phyloP scores from a whole-genome alignment of 1,140 invertebrate genomes.

The Musca vetustissima region DNA sequence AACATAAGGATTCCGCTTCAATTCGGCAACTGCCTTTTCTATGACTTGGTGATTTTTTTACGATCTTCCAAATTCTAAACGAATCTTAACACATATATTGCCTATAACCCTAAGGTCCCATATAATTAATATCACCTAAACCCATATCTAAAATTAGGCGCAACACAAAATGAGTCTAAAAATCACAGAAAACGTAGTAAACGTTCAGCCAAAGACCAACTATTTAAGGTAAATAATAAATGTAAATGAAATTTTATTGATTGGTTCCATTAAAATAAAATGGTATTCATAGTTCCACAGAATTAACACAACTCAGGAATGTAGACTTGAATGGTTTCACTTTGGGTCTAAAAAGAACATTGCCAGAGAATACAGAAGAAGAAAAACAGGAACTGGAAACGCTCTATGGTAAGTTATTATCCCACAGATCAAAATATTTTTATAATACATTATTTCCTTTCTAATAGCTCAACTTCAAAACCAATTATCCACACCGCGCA shows the following conservation, averaged over 20 bases:
- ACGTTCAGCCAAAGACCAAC: conserved; percentile 35
- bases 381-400: conserved; percentile 23
- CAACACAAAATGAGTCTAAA: background rate
- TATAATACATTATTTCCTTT: background rate
- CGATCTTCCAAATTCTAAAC: no score
- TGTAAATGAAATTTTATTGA: no score
- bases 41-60: no score
- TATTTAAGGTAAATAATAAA: conserved; percentile 45
- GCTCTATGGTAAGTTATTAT: conserved; percentile 28
- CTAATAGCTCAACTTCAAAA: conserved; percentile 34
- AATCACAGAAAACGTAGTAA: background rate
- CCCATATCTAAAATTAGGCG: no score
- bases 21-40: no score
- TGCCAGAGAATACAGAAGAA: background rate
- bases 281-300: conserved; percentile 33
- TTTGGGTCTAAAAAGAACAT: conserved; percentile 39
- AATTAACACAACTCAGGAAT: conserved; percentile 36
- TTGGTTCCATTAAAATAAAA: no score
- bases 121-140: no score
- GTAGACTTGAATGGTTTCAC: conserved; percentile 28
- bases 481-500: conserved; percentile 39
- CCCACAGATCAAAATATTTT: background rate
- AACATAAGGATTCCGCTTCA: no score
- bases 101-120: no score
- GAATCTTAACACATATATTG: no score